These are phyloP conservation scores for Dolichoris vasculosae DNA, from an alignment of 1,140 invertebrate genomes.

Conservation along the genomic window DNA sequence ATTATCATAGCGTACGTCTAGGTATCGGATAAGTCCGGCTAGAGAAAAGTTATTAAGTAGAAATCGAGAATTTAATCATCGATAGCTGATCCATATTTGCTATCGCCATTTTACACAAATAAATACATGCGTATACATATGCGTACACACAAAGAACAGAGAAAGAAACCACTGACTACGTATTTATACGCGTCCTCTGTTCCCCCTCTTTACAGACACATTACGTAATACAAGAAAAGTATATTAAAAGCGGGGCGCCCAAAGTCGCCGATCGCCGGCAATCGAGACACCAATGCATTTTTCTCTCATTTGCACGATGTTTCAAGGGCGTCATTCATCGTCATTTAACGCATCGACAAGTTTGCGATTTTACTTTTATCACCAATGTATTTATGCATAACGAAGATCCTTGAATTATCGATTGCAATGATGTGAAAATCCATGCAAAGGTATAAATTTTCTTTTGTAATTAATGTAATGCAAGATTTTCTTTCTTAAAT, in stretches of 20 bases:
- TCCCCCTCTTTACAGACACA: slow-evolving; percentile 4
- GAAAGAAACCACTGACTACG: slow-evolving; percentile 25
- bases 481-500: slow-evolving; percentile 9
- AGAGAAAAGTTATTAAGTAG: slow-evolving; percentile 64
- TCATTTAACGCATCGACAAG: not conserved
- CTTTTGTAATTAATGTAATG: slow-evolving; percentile 49
- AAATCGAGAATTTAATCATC: slow-evolving; percentile 72
- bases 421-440: not conserved
- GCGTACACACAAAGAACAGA: slow-evolving; percentile 42
- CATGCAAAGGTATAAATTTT: not conserved
- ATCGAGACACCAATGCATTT: slow-evolving; percentile 22
- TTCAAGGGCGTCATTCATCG: not conserved
- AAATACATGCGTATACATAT: slow-evolving; percentile 17
- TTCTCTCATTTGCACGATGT: slow-evolving; percentile 20
- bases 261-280: slow-evolving; percentile 47
- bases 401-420: not conserved
- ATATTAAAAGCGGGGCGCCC: slow-evolving; percentile 13
- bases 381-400: not conserved
- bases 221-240: slow-evolving; percentile 4
- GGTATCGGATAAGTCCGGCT: slow-evolving; percentile 67
- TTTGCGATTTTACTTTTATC: not conserved
- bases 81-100: slow-evolving; percentile 71
- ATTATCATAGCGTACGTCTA: slow-evolving; percentile 73
- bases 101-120: slow-evolving; percentile 61
- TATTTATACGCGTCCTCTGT: slow-evolving; percentile 29